Base-by-base conservation (phyloP, 2,797 vertebrate genomes). In the Thaleichthys pacificus region DNA sequence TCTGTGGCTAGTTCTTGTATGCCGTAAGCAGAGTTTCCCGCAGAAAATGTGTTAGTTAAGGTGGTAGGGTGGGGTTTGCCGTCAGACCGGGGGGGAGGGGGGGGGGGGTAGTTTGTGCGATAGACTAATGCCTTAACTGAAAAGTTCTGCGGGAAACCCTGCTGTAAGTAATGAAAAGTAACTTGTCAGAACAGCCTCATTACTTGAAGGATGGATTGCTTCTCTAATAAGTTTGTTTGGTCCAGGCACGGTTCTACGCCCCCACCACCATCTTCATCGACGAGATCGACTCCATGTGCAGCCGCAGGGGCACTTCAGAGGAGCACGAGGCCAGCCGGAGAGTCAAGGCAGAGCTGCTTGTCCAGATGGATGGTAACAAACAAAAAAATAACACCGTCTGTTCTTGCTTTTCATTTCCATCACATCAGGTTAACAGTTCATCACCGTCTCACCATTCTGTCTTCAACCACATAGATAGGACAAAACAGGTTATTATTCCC, bases 241-340 rank as follows among this genome's bases (percentile, higher is more conserved):
- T 65, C 14, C 82, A 99, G 98, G 98, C 98, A 42, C 94, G 97
- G 74, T 97, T 96, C 88, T 99, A 99, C 35, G 97, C 98, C 75
- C 98, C 98, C 1, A 95, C 97, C 32, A 99, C 98, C 0, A 99
- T 99, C 91, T 99, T 99, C 88, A 97, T 99, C 24, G 97, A 99
- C 70, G 97, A 99, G 81, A 98, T 99, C 28, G 98, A 99, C 87
- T 98, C 98, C 32, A 98, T 99, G 85, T 99, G 97, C 85, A 98
- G 97, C 86, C 96, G 97, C 69, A 94, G 98, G 86, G 98, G 97
- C 21, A 98, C 96, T 0, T 99, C 98, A 0, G 98, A 98, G 83
- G 97, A 99, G 32, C 98, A 99, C 0, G 98, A 99, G 85, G 97
- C 98, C 69, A 99, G 98, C 81, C 89, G 97, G 51, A 94, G 98